phyloP scores from a whole-genome alignment of 1,140 invertebrate genomes.

The Lordiphosa collinella region DNA sequence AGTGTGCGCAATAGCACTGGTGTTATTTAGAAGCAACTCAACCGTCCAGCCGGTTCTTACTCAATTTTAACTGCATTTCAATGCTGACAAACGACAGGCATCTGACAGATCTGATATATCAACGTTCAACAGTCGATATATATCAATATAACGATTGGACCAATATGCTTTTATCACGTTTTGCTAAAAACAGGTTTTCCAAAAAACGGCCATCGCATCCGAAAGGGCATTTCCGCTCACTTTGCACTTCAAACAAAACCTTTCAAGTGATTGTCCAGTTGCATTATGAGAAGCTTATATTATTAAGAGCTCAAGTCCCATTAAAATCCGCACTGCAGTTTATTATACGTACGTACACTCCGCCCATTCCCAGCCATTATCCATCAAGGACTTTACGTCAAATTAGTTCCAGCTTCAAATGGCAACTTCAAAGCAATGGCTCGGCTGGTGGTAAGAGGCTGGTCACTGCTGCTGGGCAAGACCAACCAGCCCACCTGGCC shows the following conservation, averaged over 20 bases:
- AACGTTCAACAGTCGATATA: no score
- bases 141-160: no score
- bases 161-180: no score
- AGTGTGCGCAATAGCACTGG: no score
- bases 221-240: no score
- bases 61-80: no score
- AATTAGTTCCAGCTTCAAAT: constrained; percentile 40
- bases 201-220: no score
- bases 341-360: constrained; percentile 8
- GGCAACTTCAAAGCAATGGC: constrained; percentile 39
- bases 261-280: constrained; percentile 16
- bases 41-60: no score
- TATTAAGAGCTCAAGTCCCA: constrained; percentile 12
- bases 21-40: no score
- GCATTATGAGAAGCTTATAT: constrained; percentile 26
- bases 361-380: neutral
- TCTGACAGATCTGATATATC: no score
- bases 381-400: constrained; percentile 33
- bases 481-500: neutral
- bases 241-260: neutral
- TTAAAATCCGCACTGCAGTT: constrained; percentile 32
- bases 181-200: no score
- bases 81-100: no score
- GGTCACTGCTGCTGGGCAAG: constrained; percentile 6
- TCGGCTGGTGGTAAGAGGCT: neutral